A percentile compares a stretch with the other conserved stretches of the same genome.
Conservation (phyloP, 2,888 invertebrate species). For the Dorcus hopei region DNA sequence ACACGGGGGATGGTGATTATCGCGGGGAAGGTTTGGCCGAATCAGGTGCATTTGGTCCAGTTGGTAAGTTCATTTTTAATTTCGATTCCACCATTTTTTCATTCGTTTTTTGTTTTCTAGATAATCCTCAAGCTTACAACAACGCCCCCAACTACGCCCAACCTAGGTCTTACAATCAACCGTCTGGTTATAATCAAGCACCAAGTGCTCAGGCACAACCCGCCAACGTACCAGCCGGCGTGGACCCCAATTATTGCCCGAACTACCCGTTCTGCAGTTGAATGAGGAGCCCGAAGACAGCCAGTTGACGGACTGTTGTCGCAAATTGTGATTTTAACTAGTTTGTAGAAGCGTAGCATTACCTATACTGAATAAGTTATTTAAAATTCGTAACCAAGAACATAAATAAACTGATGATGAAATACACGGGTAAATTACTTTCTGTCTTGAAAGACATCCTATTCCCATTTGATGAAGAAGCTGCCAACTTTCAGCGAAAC, state of each 20-base stretch:
- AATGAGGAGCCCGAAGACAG: conserved; percentile 10
- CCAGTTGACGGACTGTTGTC: conserved; percentile 1
- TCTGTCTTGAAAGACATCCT: no score
- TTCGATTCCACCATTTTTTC: no score
- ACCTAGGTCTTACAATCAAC: conserved; percentile 27
- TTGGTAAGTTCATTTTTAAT: conserved; percentile 3
- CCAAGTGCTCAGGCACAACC: conserved; percentile 29
- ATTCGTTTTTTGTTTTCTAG: background rate
- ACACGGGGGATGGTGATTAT: conserved; percentile 48
- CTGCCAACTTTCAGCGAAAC: no score
- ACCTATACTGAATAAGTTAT: background rate
- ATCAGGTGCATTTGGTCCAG: conserved; percentile 41
- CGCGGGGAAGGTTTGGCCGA: conserved; percentile 49
- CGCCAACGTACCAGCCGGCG: conserved; percentile 46
- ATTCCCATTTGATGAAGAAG: no score
- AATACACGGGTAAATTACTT: no score
- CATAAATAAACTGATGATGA: no score
- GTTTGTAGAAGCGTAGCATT: no score
- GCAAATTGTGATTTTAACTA: conserved; percentile 11
- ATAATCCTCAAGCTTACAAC: conserved; percentile 23
- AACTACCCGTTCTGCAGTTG: conserved; percentile 49
- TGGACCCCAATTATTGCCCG: conserved; percentile 44
- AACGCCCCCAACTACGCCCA: conserved; percentile 19
- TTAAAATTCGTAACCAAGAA: background rate
- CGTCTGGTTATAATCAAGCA: conserved; percentile 19